These are phyloP conservation scores for Cylloceria caligata DNA, from an alignment of 2,888 invertebrate genomes.

Conservation along the genomic window DNA sequence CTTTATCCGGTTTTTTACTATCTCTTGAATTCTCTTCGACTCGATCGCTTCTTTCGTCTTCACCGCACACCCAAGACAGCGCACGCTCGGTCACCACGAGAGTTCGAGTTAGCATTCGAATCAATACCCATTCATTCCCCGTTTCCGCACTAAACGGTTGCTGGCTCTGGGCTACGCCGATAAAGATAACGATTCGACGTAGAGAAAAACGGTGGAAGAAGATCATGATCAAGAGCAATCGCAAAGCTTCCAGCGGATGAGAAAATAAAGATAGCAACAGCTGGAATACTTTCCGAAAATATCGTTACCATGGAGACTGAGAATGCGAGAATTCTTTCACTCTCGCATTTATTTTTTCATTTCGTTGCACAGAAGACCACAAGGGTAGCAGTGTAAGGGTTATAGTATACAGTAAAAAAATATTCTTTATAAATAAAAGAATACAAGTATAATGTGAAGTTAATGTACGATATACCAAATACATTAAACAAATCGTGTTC, in stretches of 20 bases:
- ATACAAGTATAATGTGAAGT: no score
- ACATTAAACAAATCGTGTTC: no score
- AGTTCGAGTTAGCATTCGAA: constrained; percentile 70
- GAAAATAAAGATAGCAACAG: background rate
- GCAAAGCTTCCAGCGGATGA: background rate
- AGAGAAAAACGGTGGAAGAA: constrained; percentile 4
- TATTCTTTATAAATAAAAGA: no score
- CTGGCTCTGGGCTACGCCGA: constrained; percentile 9
- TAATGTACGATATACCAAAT: no score
- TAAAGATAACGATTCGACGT: constrained; percentile 10
- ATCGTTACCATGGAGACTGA: constrained; percentile 28
- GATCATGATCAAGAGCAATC: constrained; percentile 12
- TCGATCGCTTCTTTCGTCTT: background rate
- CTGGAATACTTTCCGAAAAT: constrained; percentile 1
- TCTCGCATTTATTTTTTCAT: background rate
- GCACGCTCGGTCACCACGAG: constrained; percentile 1
- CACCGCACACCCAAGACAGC: background rate
- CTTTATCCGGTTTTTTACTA: background rate
- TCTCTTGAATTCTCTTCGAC: background rate
- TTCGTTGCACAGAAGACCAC: background rate
- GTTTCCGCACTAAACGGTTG: constrained; percentile 15
- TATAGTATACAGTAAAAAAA: no score
- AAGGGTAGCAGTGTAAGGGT: no score
- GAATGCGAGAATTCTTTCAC: constrained; percentile 4
- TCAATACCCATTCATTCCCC: constrained; percentile 70